Percentiles rank a stretch among this genome's conserved stretches.
phyloP scores from a whole-genome alignment of 1,140 invertebrate species.

The Brachionus angularis region DNA sequence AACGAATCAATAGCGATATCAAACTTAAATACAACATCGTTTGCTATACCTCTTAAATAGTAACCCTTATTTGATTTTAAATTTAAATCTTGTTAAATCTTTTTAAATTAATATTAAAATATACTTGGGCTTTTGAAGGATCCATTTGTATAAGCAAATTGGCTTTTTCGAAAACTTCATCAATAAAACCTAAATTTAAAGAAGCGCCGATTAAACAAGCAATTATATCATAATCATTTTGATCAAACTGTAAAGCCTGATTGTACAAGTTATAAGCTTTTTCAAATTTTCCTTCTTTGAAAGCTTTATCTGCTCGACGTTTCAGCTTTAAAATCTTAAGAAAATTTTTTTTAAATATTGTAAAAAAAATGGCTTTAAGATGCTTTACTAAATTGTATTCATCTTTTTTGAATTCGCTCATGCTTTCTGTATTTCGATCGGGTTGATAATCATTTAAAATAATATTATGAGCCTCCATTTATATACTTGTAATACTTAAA shows the following conservation, averaged over 20 bases:
- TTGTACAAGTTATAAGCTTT: conserved; percentile 12
- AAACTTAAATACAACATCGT: conserved; percentile 20
- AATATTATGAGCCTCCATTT: too few relatives aligned
- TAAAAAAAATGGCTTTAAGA: too few relatives aligned
- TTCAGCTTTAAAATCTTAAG: conserved; percentile 9
- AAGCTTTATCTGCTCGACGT: background rate
- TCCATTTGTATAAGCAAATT: background rate
- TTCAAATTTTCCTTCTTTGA: conserved; percentile 11
- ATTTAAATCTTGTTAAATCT: too few relatives aligned
- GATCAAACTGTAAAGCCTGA: conserved; percentile 15
- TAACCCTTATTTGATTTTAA: too few relatives aligned
- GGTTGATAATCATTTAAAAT: too few relatives aligned
- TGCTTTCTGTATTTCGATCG: too few relatives aligned
- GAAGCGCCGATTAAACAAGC: conserved; percentile 1
- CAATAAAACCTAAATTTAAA: conserved; percentile 11
- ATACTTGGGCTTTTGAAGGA: conserved; percentile 2
- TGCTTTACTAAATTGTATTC: too few relatives aligned
- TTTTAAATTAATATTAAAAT: too few relatives aligned
- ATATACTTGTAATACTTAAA: too few relatives aligned
- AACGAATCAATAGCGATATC: conserved; percentile 6
- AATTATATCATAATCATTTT: conserved; percentile 24
- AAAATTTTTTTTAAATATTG: too few relatives aligned
- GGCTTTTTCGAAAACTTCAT: conserved; percentile 4
- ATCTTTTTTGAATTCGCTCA: too few relatives aligned
- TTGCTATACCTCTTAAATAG: conserved; percentile 17